Evolutionary conservation across 2,113 vertebrate species (phyloP), one percentile per base, ranked within the genome.

Genomic region (Panurus biarmicus): DNA sequence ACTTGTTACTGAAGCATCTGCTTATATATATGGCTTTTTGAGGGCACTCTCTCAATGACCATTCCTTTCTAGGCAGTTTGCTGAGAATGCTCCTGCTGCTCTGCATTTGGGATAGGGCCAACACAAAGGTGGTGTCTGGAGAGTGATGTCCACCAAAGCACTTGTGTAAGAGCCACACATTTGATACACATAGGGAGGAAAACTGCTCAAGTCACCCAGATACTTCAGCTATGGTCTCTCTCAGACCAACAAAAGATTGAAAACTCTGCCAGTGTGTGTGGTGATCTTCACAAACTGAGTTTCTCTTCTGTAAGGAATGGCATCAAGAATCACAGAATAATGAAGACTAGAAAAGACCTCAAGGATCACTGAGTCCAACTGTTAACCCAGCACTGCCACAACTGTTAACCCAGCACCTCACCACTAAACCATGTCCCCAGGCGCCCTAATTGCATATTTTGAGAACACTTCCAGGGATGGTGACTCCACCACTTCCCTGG

Each of bases 101-200:
- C n/a, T 33, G 73, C 48, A 44, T 24, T 53, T 61, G 40, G 54
- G 20, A 45, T 15, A 42, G 2, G n/a, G 60, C 0, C 0, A 92
- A 50, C 22, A 33, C 2, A 24, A 33, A 80, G 12, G 33, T 40
- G 70, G 31, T 44, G 42, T 58, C 77, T 83, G 58, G 29, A 61
- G 7, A 78, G 12, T 4, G 19, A 76, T 50, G 33, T 31, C 66
- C 54, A 69, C 21, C 48, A 76, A 69, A 67, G 29, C 24, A 17
- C 23, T 50, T 8, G 0, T 2, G 2, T n/a, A 69, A 48, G 22
- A 67, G 19, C n/a, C 33, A 35, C 5, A 53, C 35, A 57, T n/a
- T 17, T 69, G 21, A 62, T 29, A 66, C 13, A 35, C 10, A 6
- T 33, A 40, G 19, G 28, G 45, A 85, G 21, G 14, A 85, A 84